Evolutionary conservation across 2,888 invertebrate genomes (phyloP), one percentile per base, ranked within the genome.

Genomic region (Prosapia bicincta): DNA sequence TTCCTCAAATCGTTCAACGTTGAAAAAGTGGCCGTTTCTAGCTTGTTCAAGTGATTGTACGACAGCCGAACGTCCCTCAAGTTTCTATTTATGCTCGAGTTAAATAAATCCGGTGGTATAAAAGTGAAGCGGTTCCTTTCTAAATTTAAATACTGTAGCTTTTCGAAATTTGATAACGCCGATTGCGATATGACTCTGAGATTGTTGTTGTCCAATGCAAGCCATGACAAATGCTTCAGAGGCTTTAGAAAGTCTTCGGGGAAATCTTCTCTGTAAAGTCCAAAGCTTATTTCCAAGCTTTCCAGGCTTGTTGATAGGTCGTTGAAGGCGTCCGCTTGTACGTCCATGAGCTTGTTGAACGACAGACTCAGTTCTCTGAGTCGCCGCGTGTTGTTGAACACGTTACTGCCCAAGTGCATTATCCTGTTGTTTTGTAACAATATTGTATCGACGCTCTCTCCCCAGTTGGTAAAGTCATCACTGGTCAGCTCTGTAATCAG

Each of bases 331-430:
- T 93, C 90, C 26, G 91, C 90, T 83, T 95, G 93, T 80, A 97
- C 89, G 82, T 92, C 91, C 81, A 91, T 90, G 79, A 98, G 89
- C 82, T 94, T 92, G 85, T 98, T 98, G 85, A 97, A 96, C 83
- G 96, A 96, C 80, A 98, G 86, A 85, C 94, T 95, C 79, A 98
- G 89, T 85, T 97, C 96, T 82, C 93, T 92, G 80, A 98, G 88
- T 80, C 92, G 90, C 79, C 90, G 90, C 72, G 93, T 88, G 65
- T 91, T 91, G 77, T 89, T 88, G 84, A 96, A 93, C 80, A 93
- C 89, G 82, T 90, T 90, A 79, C 90, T 88, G 82, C 90, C 90
- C 9, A 89, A 81, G 75, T 85, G 91, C 38, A 92, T 92, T 80
- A 96, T 90, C 84, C 93, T 90, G 84, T 96, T 96, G 85, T 95